These are phyloP conservation scores for Petromus typicus DNA, from an alignment of 2,113 vertebrate genomes.

Conservation along the genomic window DNA sequence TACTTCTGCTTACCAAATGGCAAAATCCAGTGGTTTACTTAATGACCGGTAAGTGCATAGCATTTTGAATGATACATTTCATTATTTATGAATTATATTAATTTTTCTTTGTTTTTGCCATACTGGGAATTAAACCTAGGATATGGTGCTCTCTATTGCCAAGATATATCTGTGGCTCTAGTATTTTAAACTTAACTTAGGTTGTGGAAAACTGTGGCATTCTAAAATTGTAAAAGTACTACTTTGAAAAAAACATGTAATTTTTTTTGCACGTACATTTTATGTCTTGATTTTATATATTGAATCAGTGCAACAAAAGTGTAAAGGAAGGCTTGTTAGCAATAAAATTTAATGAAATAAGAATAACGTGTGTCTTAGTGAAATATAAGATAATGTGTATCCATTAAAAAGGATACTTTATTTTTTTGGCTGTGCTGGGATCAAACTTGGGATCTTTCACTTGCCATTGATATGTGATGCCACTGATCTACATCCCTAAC, in stretches of 20 bases:
- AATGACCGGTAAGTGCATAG: slow-evolving; percentile 16
- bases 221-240: slow-evolving; percentile 18
- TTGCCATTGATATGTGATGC: too few relatives aligned
- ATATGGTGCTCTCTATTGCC: neutral
- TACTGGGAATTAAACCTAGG: neutral
- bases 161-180: neutral
- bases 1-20: neutral
- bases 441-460: too few relatives aligned
- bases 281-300: slow-evolving; percentile 21
- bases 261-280: slow-evolving; percentile 16
- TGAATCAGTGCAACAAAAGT: slow-evolving; percentile 17
- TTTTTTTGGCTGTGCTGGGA: too few relatives aligned
- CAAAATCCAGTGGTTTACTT: slow-evolving; percentile 6
- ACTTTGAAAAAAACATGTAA: slow-evolving; percentile 28
- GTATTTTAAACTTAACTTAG: neutral
- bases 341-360: slow-evolving; percentile 2
- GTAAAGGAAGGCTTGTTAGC: neutral
- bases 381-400: too few relatives aligned
- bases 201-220: neutral
- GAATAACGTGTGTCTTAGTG: slow-evolving; percentile 1
- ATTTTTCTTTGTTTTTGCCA: neutral
- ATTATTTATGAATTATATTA: neutral
- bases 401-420: too few relatives aligned
- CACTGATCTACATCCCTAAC: too few relatives aligned
- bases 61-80: slow-evolving; percentile 47